Base-by-base conservation (phyloP, 2,888 invertebrate species). In the Oxycera nigricornis region DNA sequence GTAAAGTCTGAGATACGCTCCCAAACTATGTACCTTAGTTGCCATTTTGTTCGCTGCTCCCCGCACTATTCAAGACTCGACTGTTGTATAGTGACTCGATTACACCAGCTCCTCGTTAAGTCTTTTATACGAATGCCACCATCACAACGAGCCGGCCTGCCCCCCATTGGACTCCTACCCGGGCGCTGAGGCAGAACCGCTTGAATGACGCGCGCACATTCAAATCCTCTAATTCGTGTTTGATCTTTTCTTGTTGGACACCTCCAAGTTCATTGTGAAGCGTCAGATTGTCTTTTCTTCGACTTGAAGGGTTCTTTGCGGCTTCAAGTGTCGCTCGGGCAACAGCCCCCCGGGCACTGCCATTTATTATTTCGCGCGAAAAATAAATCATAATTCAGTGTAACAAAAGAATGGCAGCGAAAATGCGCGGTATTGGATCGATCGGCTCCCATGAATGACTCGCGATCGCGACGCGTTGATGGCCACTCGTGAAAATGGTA, bases 181-280 rank as follows among this genome's bases (percentile, higher is more conserved):
- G 24, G 9, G 22, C 39, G 20, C 22, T 55, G 22, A 4, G 17
- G 46, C 46, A 46, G 17, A 11, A n/a, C 14, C 39, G 24, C 41
- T 20, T 17, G 39, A 65, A 41, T 65, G 39, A 9, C 41, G 65
- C n/a, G n/a, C 11, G 65, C 9, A 65, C 39, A 62, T 35, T 35
- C 22, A 62, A 26, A 62, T 62, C 20, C 41, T 20, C 22, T 22
- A 65, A 65, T 65, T 65, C 65, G 30, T 61, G n/a, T 65, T 39
- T 65, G 39, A 65, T 65, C 65, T 39, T 65, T 65, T 59, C 59
- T 28, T 59, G 28, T 59, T 41, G 65, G 65, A 65, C 39, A 41
- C 26, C 24, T 65, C 41, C 65, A 65, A 65, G 65, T 65, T 65
- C 65, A 65, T 65, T 65, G 65, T 65, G 65, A 39, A 39, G 65